These are phyloP conservation scores for Xiphophorus hellerii DNA, from an alignment of 2,113 vertebrate species.

Conservation along the genomic window DNA sequence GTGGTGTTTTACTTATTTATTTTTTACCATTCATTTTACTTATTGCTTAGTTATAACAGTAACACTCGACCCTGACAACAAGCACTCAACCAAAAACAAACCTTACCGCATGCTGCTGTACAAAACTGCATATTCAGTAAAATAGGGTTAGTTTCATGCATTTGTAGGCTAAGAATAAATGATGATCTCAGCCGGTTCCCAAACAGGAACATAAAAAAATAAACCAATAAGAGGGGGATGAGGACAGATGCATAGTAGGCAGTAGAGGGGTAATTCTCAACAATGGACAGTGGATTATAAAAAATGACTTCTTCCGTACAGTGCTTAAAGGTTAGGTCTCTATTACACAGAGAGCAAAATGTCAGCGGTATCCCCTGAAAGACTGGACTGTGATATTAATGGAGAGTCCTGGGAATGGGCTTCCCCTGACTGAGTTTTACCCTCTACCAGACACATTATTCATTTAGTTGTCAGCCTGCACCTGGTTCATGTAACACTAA, in stretches of 20 bases:
- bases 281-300: constrained; percentile 83
- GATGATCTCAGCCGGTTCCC: constrained; percentile 31
- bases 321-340: constrained; percentile 93
- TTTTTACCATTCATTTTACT: not conserved
- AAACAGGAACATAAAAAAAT: constrained; percentile 1
- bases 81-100: not conserved
- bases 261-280: constrained; percentile 50
- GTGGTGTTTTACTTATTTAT: too few species aligned
- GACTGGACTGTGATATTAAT: constrained; percentile 80
- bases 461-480: constrained; percentile 75
- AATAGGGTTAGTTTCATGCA: constrained; percentile 33
- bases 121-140: constrained; percentile 6
- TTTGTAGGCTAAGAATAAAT: constrained; percentile 23
- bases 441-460: constrained; percentile 76
- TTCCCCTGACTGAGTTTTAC: constrained; percentile 73
- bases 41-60: not conserved
- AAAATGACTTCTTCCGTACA: constrained; percentile 85
- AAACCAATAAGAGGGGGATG: constrained; percentile 50
- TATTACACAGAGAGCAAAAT: constrained; percentile 84
- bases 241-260: constrained; percentile 55
- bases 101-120: not conserved
- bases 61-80: not conserved
- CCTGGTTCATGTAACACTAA: constrained; percentile 71
- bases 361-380: constrained; percentile 78
- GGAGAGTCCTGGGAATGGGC: constrained; percentile 74